These are phyloP conservation scores for Hozukius guyotensis DNA, from an alignment of 2,797 vertebrate genomes.

Conservation along the genomic window DNA sequence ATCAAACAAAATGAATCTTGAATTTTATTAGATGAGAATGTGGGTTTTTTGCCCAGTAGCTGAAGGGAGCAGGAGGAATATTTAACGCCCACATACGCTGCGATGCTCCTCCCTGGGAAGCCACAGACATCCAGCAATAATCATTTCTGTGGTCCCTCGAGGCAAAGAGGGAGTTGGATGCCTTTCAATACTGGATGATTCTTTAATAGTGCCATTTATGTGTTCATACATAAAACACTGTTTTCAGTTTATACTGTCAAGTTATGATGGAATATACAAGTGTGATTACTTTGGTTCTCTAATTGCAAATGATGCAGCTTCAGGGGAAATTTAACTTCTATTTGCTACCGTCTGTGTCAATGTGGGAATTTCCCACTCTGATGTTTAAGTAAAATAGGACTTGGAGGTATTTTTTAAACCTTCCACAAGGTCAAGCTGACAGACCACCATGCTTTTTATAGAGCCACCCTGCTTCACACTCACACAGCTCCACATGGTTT, in stretches of 20 bases:
- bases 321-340: neutral
- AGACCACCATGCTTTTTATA: conserved; percentile 56
- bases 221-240: conserved; percentile 11
- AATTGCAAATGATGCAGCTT: neutral
- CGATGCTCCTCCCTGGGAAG: conserved; percentile 47
- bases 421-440: conserved; percentile 35
- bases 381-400: neutral
- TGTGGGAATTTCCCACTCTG: conserved; percentile 29
- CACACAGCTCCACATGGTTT: conserved; percentile 28
- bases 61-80: conserved; percentile 43
- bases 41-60: conserved; percentile 19
- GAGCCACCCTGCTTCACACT: conserved; percentile 36
- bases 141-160: conserved; percentile 47
- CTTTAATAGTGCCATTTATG: neutral
- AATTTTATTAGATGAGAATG: conserved; percentile 37
- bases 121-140: conserved; percentile 47
- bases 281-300: conserved; percentile 21
- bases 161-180: conserved; percentile 37
- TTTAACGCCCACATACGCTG: conserved; percentile 3
- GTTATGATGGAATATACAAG: conserved; percentile 18
- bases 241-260: conserved; percentile 19
- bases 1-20: conserved; percentile 34
- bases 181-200: conserved; percentile 18
- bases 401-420: conserved; percentile 40
- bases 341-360: neutral